phyloP scores from a whole-genome alignment of 2,797 vertebrate species.

The Luscinia luscinia region DNA sequence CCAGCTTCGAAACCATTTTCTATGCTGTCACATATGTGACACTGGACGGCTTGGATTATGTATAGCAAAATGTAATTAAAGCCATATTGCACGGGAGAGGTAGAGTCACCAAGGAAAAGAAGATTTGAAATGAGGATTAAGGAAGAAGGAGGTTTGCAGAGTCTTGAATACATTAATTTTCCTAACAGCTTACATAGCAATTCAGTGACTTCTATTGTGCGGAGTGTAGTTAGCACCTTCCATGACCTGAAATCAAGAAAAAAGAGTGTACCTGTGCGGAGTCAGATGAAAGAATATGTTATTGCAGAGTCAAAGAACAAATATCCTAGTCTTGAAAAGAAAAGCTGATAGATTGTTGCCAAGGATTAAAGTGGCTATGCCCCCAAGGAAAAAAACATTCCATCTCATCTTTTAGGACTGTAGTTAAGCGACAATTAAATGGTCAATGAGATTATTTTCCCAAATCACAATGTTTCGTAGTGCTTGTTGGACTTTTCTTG shows the following conservation, averaged over 20 bases:
- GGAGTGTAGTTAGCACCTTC: not conserved
- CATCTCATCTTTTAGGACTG: not conserved
- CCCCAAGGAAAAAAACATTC: not conserved
- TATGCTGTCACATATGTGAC: not conserved
- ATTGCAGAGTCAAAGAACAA: not conserved
- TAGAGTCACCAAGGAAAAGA: conserved; percentile 45
- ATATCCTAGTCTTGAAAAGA: not conserved
- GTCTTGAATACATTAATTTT: conserved; percentile 52
- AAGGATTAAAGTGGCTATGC: not conserved
- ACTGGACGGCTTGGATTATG: conserved; percentile 13
- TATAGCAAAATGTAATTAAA: conserved; percentile 57
- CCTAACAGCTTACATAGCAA: conserved; percentile 1
- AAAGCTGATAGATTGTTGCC: not conserved
- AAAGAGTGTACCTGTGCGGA: not conserved
- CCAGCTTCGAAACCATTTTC: not conserved
- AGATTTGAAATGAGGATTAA: conserved; percentile 64
- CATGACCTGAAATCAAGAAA: conserved; percentile 13
- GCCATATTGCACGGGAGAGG: not conserved
- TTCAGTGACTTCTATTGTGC: not conserved
- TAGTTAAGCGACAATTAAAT: not conserved
- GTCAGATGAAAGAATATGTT: not conserved
- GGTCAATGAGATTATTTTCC: not conserved
- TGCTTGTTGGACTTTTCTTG: not conserved
- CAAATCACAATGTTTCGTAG: not conserved
- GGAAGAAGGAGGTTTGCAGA: conserved; percentile 26